Percentiles rank a stretch among this genome's conserved stretches.
These are phyloP conservation scores for Hozukius guyotensis DNA, from an alignment of 2,797 vertebrate genomes.

Conservation along the genomic window DNA sequence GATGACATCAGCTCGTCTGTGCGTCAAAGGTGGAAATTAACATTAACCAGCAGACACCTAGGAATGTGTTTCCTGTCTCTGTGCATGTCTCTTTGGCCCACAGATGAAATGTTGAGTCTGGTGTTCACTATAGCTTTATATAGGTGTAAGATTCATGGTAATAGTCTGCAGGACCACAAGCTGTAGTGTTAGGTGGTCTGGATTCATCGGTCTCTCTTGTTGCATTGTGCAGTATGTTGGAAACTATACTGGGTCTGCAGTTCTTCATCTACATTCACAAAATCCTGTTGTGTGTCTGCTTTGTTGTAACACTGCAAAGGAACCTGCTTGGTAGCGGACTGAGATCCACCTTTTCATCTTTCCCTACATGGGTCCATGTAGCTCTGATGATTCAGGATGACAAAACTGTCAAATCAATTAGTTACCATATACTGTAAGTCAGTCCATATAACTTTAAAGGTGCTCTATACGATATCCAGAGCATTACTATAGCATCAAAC, in stretches of 20 bases:
- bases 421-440: not conserved
- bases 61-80: not conserved
- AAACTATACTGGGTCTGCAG: not conserved
- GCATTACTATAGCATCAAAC: not conserved
- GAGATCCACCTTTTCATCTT: not conserved
- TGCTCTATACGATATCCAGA: not conserved
- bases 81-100: not conserved
- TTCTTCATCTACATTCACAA: not conserved
- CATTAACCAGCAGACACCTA: not conserved
- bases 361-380: not conserved
- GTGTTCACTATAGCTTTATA: constrained; percentile 20
- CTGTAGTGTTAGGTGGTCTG: constrained; percentile 17
- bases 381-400: not conserved
- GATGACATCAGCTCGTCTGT: not conserved
- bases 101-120: constrained; percentile 30
- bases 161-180: not conserved
- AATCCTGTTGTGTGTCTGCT: not conserved
- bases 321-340: not conserved
- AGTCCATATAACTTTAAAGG: not conserved
- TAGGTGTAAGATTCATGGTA: constrained; percentile 33
- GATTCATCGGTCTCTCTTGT: not conserved
- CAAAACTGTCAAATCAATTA: not conserved
- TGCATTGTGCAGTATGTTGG: not conserved
- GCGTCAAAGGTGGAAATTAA: not conserved
- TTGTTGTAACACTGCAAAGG: not conserved